A percentile compares a stretch with the other conserved stretches of the same genome.
phyloP scores from a whole-genome alignment of 2,113 vertebrate species.

The Apistogramma diplotaenia region DNA sequence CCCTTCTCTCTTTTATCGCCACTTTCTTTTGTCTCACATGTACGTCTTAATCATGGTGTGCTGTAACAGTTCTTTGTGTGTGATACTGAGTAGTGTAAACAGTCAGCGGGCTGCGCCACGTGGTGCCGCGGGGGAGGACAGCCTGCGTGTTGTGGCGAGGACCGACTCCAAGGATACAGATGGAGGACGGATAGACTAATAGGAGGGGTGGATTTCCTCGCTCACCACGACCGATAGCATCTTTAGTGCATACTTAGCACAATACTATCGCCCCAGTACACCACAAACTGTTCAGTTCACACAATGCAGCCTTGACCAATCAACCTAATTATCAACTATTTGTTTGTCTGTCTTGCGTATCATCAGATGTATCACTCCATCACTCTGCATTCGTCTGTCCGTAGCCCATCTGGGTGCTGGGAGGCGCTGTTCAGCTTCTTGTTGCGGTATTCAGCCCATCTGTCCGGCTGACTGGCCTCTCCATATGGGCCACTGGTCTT shows the following conservation, averaged over 20 bases:
- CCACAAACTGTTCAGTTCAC: not conserved
- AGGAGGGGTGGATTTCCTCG: constrained; percentile 51
- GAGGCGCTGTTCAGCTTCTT: constrained; percentile 35
- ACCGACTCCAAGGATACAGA: constrained; percentile 67
- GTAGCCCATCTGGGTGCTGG: constrained; percentile 44
- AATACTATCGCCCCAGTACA: constrained; percentile 15
- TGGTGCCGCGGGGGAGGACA: constrained; percentile 58
- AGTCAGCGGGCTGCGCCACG: constrained; percentile 59
- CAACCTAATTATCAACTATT: constrained; percentile 35
- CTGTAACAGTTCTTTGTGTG: constrained; percentile 67
- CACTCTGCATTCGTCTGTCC: constrained; percentile 35
- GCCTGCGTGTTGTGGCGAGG: constrained; percentile 39
- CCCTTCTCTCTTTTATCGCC: constrained; percentile 36
- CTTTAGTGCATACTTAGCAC: constrained; percentile 62
- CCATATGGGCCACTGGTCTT: constrained; percentile 52
- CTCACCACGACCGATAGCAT: constrained; percentile 65
- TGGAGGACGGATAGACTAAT: constrained; percentile 68
- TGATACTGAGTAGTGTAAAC: constrained; percentile 69
- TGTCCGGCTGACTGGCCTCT: constrained; percentile 38
- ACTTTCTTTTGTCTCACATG: constrained; percentile 60
- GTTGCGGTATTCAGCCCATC: constrained; percentile 57
- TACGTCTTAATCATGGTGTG: constrained; percentile 42
- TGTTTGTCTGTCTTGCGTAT: constrained; percentile 26
- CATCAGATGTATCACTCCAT: constrained; percentile 49
- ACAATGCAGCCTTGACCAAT: not conserved